Percentiles rank a stretch among this genome's conserved stretches.
Evolutionary conservation across 1,140 invertebrate species (phyloP).

Genomic region (Aradophagus sp.): DNA sequence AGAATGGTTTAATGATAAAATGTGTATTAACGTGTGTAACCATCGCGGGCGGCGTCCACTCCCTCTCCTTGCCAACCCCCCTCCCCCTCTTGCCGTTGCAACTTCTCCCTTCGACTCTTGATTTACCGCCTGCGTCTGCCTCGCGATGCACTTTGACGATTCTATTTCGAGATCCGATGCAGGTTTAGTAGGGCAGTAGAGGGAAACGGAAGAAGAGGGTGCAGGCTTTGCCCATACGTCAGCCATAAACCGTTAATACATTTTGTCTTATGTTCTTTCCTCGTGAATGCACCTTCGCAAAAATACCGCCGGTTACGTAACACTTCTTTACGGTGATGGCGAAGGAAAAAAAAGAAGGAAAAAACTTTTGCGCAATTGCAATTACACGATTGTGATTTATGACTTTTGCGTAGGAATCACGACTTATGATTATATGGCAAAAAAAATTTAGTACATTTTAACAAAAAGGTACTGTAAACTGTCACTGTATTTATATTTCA

Average conservation of each 20-base stretch:
- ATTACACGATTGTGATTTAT: no score
- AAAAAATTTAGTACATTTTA: no score
- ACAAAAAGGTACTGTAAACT: no score
- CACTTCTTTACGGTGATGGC: slow-evolving; percentile 16
- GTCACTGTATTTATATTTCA: no score
- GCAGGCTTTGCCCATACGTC: slow-evolving; percentile 41
- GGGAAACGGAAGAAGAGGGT: slow-evolving; percentile 61
- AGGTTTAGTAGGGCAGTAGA: slow-evolving; percentile 61
- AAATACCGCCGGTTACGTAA: slow-evolving; percentile 15
- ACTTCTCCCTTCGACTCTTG: slow-evolving; percentile 24
- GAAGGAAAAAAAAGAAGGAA: slow-evolving; percentile 6
- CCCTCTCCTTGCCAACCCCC: slow-evolving; percentile 8
- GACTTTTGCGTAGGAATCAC: no score
- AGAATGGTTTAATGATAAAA: slow-evolving; percentile 42
- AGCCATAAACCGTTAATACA: slow-evolving; percentile 25
- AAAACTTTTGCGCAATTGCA: no score
- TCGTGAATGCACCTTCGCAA: slow-evolving; percentile 15
- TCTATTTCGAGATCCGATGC: slow-evolving; percentile 54
- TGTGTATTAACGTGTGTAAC: slow-evolving; percentile 16
- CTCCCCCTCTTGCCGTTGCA: slow-evolving; percentile 18
- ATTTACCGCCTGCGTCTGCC: slow-evolving; percentile 30
- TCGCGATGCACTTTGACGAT: slow-evolving; percentile 45
- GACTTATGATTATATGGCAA: no score
- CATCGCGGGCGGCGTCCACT: slow-evolving; percentile 3
- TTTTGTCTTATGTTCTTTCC: slow-evolving; percentile 31